phyloP scores from a whole-genome alignment of 2,113 vertebrate species.

The Sterna hirundo region DNA sequence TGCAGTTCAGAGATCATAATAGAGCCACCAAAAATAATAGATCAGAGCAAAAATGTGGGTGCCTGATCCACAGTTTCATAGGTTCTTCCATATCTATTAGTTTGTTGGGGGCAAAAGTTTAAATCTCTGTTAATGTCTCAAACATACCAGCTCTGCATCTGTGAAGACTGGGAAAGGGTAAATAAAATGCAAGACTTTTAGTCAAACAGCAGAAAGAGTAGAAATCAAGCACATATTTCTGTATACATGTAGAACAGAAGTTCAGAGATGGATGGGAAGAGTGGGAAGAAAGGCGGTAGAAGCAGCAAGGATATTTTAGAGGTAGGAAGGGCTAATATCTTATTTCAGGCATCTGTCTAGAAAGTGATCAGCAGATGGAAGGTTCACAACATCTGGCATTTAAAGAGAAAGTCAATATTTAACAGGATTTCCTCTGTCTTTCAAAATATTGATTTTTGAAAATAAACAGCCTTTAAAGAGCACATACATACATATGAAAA shows the following conservation, averaged over 20 bases:
- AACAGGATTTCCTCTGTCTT: constrained; percentile 43
- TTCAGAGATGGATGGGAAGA: background rate
- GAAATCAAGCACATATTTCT: background rate
- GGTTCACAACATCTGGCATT: constrained; percentile 49
- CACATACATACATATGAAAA: background rate
- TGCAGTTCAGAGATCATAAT: background rate
- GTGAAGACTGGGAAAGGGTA: background rate
- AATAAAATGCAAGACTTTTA: background rate
- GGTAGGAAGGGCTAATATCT: background rate
- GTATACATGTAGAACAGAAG: background rate
- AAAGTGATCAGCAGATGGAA: constrained; percentile 40
- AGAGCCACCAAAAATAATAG: background rate
- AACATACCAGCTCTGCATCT: background rate
- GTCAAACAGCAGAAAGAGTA: background rate
- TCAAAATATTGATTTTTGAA: constrained; percentile 61
- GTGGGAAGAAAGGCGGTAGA: background rate
- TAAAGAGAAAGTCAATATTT: constrained; percentile 61
- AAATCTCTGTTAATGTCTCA: background rate
- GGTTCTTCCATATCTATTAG: background rate
- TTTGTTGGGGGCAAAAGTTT: background rate
- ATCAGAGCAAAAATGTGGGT: background rate
- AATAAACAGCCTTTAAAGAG: constrained; percentile 2
- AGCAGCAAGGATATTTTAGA: background rate
- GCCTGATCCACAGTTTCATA: background rate
- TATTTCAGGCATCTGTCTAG: constrained; percentile 22